Evolutionary conservation across 37 sponge, comb jelly and placozoan genomes (phyloP).

Genomic region (Tethya wilhelma): DNA sequence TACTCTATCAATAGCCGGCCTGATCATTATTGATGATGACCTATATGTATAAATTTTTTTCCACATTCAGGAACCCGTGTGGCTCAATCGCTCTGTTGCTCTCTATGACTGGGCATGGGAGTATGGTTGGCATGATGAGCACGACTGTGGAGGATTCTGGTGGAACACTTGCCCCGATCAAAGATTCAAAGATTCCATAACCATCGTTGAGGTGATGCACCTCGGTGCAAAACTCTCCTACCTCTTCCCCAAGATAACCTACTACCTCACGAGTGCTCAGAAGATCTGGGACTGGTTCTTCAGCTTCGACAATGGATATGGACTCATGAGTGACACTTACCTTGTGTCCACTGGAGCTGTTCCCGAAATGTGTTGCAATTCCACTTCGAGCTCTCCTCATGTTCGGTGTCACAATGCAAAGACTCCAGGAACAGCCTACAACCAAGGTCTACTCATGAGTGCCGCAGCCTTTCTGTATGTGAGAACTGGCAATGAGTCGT

Average conservation of each 20-base stretch:
- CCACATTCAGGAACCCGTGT: conserved; percentile 33
- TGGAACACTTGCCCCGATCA: conserved; percentile 22
- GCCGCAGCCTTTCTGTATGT: conserved; percentile 39
- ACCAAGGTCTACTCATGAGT: conserved; percentile 59
- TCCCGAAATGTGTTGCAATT: conserved; percentile 47
- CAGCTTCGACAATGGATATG: conserved; percentile 45
- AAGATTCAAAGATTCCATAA: conserved; percentile 45
- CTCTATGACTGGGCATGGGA: conserved; percentile 45
- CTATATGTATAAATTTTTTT: too few species aligned
- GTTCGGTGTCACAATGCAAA: background rate
- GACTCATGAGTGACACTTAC: conserved; percentile 33
- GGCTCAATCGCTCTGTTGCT: conserved; percentile 35
- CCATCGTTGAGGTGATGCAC: conserved; percentile 48
- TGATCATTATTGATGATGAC: too few species aligned
- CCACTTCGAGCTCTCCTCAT: background rate
- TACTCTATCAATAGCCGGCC: too few species aligned
- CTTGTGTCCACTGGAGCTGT: conserved; percentile 49
- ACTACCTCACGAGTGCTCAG: conserved; percentile 1
- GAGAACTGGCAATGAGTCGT: conserved; percentile 39
- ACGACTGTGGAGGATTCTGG: conserved; percentile 46
- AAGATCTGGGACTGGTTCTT: conserved; percentile 54
- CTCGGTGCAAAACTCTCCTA: conserved; percentile 24
- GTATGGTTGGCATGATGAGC: conserved; percentile 38
- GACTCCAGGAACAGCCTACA: conserved; percentile 45
- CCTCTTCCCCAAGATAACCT: conserved; percentile 24